Conservation (phyloP, 2,888 invertebrate genomes). For the Synergus laeviventris region DNA sequence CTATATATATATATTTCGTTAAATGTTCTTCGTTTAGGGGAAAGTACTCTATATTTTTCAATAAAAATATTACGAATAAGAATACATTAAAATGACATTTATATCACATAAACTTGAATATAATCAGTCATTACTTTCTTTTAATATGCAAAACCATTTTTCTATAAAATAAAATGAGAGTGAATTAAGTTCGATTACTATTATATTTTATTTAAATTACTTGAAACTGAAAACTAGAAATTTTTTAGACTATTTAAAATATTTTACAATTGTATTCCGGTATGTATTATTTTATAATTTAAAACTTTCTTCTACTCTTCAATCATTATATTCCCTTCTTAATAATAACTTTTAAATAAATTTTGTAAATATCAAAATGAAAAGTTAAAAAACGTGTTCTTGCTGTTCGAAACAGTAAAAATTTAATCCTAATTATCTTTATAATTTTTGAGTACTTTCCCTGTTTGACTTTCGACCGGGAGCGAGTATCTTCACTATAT, state of each 20-base stretch:
- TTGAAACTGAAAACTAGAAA: background rate
- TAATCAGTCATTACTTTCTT: slow-evolving; percentile 18
- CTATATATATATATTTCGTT: background rate
- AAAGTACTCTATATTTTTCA: slow-evolving; percentile 16
- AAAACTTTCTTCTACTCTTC: background rate
- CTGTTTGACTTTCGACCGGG: background rate
- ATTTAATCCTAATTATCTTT: background rate
- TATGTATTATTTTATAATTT: background rate
- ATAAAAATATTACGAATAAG: background rate
- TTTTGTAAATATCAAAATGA: slow-evolving; percentile 7
- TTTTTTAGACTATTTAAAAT: too few species aligned
- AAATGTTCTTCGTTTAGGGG: slow-evolving; percentile 4
- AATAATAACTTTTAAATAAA: background rate
- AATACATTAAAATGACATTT: background rate
- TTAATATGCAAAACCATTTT: background rate
- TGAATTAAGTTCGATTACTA: slow-evolving; percentile 9
- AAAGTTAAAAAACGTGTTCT: background rate
- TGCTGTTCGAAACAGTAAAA: background rate
- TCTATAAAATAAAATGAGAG: slow-evolving; percentile 1
- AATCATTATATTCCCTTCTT: background rate
- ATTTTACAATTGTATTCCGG: too few species aligned
- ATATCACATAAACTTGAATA: background rate
- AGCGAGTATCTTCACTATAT: slow-evolving; percentile 23
- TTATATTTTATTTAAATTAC: background rate
- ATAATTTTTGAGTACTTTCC: slow-evolving; percentile 12